Conservation (phyloP, 2,113 vertebrate genomes). For the Calonectris borealis region DNA sequence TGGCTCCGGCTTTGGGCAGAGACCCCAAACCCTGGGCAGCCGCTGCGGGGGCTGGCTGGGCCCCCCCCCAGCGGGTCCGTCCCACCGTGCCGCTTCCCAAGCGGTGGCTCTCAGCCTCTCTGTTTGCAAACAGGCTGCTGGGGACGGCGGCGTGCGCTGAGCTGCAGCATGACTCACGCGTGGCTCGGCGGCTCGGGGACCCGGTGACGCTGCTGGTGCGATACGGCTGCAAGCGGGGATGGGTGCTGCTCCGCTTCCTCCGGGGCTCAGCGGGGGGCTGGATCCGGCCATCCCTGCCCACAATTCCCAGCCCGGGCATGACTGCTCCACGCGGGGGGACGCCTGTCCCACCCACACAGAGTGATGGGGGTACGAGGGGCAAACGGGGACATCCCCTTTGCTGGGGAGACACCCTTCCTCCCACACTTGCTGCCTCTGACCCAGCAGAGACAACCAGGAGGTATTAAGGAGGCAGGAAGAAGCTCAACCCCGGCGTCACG, state of each 20-base stretch:
- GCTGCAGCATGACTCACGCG: neutral
- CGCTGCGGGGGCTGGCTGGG: neutral
- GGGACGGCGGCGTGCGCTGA: neutral
- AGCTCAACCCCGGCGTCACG: neutral
- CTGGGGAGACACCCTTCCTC: neutral
- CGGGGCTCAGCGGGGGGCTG: neutral
- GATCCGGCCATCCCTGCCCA: neutral
- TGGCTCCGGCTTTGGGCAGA: neutral
- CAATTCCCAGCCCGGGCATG: neutral
- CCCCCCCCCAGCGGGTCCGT: too few relatives aligned
- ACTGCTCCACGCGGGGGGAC: fast-evolving
- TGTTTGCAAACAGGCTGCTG: neutral
- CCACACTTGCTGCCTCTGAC: neutral
- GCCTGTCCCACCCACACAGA: neutral
- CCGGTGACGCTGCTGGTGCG: neutral
- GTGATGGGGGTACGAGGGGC: neutral
- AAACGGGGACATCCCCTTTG: neutral
- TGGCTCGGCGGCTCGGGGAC: neutral
- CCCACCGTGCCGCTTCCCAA: neutral
- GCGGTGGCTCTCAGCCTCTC: neutral
- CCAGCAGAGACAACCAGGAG: neutral
- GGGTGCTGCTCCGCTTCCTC: neutral
- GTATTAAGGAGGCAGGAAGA: neutral
- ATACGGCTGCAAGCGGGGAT: neutral
- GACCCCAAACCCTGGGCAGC: neutral